A percentile compares a stretch with the other conserved stretches of the same genome.
These are phyloP conservation scores for Lutraria lutraria DNA, from an alignment of 2,888 invertebrate genomes.

Conservation along the genomic window DNA sequence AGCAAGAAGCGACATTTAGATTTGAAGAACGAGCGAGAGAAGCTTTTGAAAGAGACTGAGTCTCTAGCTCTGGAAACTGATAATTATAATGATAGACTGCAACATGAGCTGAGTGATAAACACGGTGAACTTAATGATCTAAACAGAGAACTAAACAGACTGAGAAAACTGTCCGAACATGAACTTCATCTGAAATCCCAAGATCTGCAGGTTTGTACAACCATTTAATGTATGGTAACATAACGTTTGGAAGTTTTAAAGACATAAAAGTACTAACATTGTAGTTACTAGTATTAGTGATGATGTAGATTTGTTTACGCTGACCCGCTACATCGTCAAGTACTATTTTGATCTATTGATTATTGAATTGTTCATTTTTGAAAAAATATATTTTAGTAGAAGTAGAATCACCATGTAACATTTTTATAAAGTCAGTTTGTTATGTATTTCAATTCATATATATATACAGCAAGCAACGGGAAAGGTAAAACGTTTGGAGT, in stretches of 20 bases:
- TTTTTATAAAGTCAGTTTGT: too few species aligned
- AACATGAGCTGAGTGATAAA: conserved; percentile 70
- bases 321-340: too few species aligned
- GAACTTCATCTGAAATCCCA: conserved; percentile 69
- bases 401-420: too few species aligned
- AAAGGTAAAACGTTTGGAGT: conserved; percentile 57
- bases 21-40: conserved; percentile 71
- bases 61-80: conserved; percentile 74
- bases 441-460: not conserved
- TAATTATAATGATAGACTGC: conserved; percentile 72
- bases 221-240: too few species aligned
- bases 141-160: conserved; percentile 71
- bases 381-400: too few species aligned
- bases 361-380: too few species aligned
- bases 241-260: too few species aligned
- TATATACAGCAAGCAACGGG: conserved; percentile 64
- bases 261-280: too few species aligned
- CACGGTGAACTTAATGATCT: conserved; percentile 69
- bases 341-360: too few species aligned
- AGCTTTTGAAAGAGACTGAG: conserved; percentile 75
- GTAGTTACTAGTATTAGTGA: too few species aligned
- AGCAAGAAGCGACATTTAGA: conserved; percentile 70
- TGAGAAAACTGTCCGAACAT: conserved; percentile 65
- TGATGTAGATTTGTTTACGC: too few species aligned
- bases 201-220: conserved; percentile 56